Evolutionary conservation across 2,113 vertebrate species (phyloP), one percentile per base, ranked within the genome.

Genomic region (Sorex fumeus): DNA sequence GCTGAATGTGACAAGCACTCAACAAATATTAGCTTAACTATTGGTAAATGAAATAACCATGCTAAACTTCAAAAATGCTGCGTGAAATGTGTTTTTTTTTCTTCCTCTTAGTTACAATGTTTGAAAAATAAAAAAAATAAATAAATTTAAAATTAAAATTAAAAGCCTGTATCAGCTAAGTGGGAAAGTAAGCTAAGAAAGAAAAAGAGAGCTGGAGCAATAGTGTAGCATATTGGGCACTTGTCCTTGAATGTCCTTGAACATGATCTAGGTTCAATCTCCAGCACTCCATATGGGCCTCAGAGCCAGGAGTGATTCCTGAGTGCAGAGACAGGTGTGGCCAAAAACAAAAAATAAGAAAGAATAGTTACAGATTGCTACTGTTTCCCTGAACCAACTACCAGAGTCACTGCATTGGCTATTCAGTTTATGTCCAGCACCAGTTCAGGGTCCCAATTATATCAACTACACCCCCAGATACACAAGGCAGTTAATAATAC

Each of bases 1-100:
- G 50, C 30, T 67, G 83, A 78, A 85, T 60, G n/a, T 34, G 28
- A 84, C 0, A 62, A 18, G 32, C 27, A 83, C 66, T 69, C 71
- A 43, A 78, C 57, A 86, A 62, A 79, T 34, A 89, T 18, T n/a
- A 81, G 15, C 40, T 82, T 70, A 79, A 47, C 40, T 36, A 91
- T 34, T 80, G 80, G 27, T 84, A 84, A 76, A 75, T 70, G 19
- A 8, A 28, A 27, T 64, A 64, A 64, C 23, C 23, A 27, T 80
- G 8, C 57, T 12, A 25, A 64, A 64, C 62, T 64, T 64, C 62
- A 64, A 28, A 64, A 64, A 21, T 64, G 62, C 62, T 27, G 27
- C 27, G 62, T 23, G 3, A 28, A 27, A 25, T 13, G 57, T 60
- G 53, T 57, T 18, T 62, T 21, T 25, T 28, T 64, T 28, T 43